These are phyloP conservation scores for Drosophila pallidifrons DNA, from an alignment of 1,140 invertebrate species.

Conservation along the genomic window DNA sequence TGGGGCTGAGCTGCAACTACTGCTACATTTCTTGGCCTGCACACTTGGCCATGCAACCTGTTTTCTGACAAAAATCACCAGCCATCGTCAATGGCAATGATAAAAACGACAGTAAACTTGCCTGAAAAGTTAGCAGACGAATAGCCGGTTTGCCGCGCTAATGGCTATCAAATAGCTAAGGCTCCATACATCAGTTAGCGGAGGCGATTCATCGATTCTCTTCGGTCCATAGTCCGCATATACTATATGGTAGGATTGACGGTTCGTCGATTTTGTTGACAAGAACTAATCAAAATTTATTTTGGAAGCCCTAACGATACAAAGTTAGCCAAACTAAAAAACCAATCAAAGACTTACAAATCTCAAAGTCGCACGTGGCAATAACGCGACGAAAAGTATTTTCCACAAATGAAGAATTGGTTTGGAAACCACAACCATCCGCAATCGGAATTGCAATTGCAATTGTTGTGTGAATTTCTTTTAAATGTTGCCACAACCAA, in stretches of 20 bases:
- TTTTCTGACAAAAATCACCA: constrained; percentile 50
- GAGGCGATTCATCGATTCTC: constrained; percentile 51
- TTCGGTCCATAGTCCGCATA: neutral
- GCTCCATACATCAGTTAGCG: constrained; percentile 48
- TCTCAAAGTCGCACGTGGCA: neutral
- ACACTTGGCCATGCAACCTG: constrained; percentile 63
- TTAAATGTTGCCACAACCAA: constrained; percentile 65
- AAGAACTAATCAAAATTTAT: no score
- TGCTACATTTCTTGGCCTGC: constrained; percentile 78
- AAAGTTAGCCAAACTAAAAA: no score
- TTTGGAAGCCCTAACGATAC: neutral
- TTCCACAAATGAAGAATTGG: neutral
- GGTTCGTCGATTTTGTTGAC: constrained; percentile 43
- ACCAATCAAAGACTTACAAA: no score
- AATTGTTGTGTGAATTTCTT: constrained; percentile 70
- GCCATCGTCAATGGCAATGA: constrained; percentile 26
- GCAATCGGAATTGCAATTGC: constrained; percentile 50
- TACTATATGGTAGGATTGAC: neutral
- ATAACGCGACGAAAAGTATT: constrained; percentile 60
- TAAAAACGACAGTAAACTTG: constrained; percentile 31
- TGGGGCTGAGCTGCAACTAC: constrained; percentile 1
- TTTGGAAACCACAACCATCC: constrained; percentile 54
- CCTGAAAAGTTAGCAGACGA: constrained; percentile 39
- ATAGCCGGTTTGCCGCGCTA: constrained; percentile 68
- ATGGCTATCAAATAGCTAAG: constrained; percentile 66